phyloP scores from a whole-genome alignment of 2,113 vertebrate species.

The Bufo gargarizans region DNA sequence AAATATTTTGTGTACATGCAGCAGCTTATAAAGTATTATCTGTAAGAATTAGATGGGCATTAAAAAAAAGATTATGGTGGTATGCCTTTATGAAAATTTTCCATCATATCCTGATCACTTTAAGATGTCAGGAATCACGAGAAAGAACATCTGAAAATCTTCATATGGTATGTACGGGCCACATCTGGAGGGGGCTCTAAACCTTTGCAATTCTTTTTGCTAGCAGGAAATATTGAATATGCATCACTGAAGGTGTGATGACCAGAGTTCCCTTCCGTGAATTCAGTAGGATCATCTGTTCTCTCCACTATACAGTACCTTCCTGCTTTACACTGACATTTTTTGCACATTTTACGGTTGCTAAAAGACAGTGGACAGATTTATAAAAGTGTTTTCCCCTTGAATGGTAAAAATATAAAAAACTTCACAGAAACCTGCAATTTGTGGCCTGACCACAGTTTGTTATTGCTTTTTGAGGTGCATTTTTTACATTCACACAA shows the following conservation, averaged over 20 bases:
- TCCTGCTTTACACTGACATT: no score
- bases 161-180: background rate
- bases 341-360: no score
- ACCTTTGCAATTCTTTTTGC: background rate
- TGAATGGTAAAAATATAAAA: no score
- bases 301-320: no score
- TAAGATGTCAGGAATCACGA: conserved; percentile 32
- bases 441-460: no score
- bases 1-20: background rate
- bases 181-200: conserved; percentile 38
- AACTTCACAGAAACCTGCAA: no score
- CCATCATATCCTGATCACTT: conserved; percentile 12
- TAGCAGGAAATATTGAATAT: conserved; percentile 17
- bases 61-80: background rate
- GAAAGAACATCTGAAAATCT: conserved; percentile 9
- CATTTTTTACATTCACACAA: no score
- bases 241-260: background rate
- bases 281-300: no score
- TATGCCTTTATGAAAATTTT: background rate
- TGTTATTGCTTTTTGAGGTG: no score
- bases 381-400: no score
- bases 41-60: background rate
- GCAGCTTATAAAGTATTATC: background rate
- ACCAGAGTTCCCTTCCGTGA: no score
- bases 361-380: no score